Conservation (phyloP, 2,113 vertebrate species). For the Trachemys scripta region DNA sequence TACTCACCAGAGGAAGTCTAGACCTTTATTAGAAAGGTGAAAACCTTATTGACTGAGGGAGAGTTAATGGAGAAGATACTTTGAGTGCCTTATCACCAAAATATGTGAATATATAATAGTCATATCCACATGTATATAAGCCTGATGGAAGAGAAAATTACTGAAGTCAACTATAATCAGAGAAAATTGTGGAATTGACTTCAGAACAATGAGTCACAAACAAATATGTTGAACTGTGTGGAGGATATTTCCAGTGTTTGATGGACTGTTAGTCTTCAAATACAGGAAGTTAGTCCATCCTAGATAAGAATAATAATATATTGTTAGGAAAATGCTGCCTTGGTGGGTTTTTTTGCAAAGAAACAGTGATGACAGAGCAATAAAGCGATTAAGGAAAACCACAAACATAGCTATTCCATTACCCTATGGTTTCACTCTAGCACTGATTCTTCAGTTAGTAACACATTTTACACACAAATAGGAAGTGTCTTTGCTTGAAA, state of each 20-base stretch:
- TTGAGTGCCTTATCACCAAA: background rate
- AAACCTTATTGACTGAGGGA: background rate
- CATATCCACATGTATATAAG: background rate
- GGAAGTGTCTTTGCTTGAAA: slow-evolving; percentile 78
- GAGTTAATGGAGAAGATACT: background rate
- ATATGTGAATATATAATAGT: background rate
- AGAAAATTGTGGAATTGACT: background rate
- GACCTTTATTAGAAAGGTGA: background rate
- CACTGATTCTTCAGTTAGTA: slow-evolving; percentile 44
- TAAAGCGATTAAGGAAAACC: background rate
- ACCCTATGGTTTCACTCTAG: slow-evolving; percentile 17
- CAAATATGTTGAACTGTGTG: background rate
- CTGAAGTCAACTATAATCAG: background rate
- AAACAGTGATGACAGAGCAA: slow-evolving; percentile 27
- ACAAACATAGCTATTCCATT: background rate
- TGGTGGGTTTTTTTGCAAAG: background rate
- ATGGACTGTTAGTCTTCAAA: background rate
- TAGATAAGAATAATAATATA: background rate
- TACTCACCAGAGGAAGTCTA: background rate
- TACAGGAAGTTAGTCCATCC: background rate
- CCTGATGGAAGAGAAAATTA: background rate
- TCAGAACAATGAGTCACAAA: background rate
- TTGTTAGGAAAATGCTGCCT: background rate
- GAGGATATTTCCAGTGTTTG: background rate
- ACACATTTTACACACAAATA: slow-evolving; percentile 59